These are phyloP conservation scores for Cynaeus angustus DNA, from an alignment of 2,888 invertebrate species.

Conservation along the genomic window DNA sequence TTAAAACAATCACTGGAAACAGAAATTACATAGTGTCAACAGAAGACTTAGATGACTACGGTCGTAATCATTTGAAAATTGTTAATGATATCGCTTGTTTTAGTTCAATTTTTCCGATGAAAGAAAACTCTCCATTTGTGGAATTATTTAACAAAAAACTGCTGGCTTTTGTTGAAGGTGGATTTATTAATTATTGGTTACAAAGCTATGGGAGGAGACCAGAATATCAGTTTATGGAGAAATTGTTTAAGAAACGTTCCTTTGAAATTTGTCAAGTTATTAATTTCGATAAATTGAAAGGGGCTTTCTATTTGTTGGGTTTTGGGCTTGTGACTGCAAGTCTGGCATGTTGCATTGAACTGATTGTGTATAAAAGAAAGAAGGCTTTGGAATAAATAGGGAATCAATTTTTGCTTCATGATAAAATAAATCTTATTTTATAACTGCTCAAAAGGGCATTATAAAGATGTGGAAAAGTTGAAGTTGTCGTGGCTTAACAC, in stretches of 20 bases:
- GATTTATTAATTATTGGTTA: conserved; percentile 55
- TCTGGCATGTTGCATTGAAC: neutral
- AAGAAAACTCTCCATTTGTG: conserved; percentile 55
- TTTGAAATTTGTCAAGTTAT: conserved; percentile 9
- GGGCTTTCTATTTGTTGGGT: conserved; percentile 5
- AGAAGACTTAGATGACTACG: conserved; percentile 24
- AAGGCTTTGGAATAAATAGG: too few relatives aligned
- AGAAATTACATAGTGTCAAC: conserved; percentile 32
- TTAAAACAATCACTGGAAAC: neutral
- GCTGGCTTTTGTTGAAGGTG: conserved; percentile 51
- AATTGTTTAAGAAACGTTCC: conserved; percentile 12
- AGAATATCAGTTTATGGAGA: conserved; percentile 21
- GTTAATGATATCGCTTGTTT: conserved; percentile 25
- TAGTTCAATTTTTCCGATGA: conserved; percentile 52
- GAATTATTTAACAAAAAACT: conserved; percentile 52
- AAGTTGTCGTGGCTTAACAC: too few relatives aligned
- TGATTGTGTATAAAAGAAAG: too few relatives aligned
- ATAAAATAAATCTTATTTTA: too few relatives aligned
- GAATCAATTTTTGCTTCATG: too few relatives aligned
- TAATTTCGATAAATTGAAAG: conserved; percentile 1
- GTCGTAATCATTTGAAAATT: conserved; percentile 22
- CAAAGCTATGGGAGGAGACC: conserved; percentile 26
- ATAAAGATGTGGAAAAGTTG: too few relatives aligned
- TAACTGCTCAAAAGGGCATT: too few relatives aligned
- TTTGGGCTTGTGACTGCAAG: neutral